Evolutionary conservation across 1,140 invertebrate genomes (phyloP).

Genomic region (Lineus longissimus): DNA sequence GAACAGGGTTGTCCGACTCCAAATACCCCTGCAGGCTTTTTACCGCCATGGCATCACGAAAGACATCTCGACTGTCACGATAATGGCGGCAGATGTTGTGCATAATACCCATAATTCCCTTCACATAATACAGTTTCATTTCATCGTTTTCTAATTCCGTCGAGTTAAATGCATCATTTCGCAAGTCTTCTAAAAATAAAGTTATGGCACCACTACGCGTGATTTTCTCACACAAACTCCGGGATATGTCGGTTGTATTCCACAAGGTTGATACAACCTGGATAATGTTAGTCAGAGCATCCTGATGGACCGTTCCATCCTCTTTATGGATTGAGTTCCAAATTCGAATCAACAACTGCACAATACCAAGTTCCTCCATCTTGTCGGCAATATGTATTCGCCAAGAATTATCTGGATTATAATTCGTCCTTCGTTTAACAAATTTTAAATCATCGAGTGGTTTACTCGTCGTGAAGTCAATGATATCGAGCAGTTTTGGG

Average conservation of each 20-base stretch:
- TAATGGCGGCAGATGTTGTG: constrained; percentile 6
- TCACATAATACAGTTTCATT: background rate
- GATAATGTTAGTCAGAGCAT: background rate
- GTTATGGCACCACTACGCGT: background rate
- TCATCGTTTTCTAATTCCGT: background rate
- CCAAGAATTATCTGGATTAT: background rate
- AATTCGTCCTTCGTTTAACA: background rate
- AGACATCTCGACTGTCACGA: background rate
- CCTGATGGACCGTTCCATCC: background rate
- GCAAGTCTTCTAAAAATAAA: background rate
- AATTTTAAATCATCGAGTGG: background rate
- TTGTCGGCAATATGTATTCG: background rate
- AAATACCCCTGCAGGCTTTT: background rate
- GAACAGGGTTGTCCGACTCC: background rate
- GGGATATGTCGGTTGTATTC: constrained; percentile 1
- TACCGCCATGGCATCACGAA: background rate
- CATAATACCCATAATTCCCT: constrained; percentile 4
- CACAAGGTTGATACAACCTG: background rate
- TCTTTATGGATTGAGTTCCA: background rate
- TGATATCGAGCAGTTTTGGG: background rate
- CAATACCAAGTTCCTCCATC: background rate
- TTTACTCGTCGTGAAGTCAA: background rate
- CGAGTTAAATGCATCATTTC: background rate
- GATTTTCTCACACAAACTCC: background rate
- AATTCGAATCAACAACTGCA: background rate